Evolutionary conservation across 2,113 vertebrate genomes (phyloP).

Genomic region (Speoplatyrhinus poulsoni): DNA sequence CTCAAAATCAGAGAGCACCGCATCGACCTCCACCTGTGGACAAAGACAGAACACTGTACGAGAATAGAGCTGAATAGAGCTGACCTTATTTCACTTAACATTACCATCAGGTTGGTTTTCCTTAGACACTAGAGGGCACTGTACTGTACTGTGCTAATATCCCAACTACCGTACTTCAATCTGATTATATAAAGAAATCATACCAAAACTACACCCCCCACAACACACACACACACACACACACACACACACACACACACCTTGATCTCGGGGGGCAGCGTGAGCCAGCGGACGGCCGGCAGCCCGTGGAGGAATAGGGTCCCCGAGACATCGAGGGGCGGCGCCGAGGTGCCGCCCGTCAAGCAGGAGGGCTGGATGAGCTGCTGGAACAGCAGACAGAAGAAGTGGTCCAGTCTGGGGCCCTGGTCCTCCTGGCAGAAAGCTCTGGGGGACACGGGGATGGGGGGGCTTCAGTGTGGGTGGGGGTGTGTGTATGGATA

Average conservation of each 20-base stretch:
- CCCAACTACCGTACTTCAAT: not conserved
- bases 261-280: slow-evolving; percentile 86
- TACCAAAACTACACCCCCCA: no score
- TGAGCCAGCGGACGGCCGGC: slow-evolving; percentile 88
- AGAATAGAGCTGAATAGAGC: no score
- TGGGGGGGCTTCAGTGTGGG: not conserved
- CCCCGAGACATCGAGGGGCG: slow-evolving; percentile 65
- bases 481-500: not conserved
- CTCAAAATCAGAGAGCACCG: slow-evolving; percentile 89
- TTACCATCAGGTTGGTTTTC: not conserved
- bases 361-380: slow-evolving; percentile 79
- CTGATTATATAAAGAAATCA: no score
- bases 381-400: slow-evolving; percentile 93
- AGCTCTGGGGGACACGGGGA: slow-evolving; percentile 73
- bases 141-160: not conserved
- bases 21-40: slow-evolving; percentile 89
- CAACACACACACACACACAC: not conserved
- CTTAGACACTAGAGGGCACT: slow-evolving; percentile 40
- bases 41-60: slow-evolving; percentile 24
- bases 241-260: not conserved
- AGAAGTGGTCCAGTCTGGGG: slow-evolving; percentile 91
- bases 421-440: slow-evolving; percentile 84
- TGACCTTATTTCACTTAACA: not conserved
- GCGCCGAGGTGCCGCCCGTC: slow-evolving; percentile 48
- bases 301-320: slow-evolving; percentile 81